Conservation (phyloP, 2,113 vertebrate species). For the Chitala chitala region DNA sequence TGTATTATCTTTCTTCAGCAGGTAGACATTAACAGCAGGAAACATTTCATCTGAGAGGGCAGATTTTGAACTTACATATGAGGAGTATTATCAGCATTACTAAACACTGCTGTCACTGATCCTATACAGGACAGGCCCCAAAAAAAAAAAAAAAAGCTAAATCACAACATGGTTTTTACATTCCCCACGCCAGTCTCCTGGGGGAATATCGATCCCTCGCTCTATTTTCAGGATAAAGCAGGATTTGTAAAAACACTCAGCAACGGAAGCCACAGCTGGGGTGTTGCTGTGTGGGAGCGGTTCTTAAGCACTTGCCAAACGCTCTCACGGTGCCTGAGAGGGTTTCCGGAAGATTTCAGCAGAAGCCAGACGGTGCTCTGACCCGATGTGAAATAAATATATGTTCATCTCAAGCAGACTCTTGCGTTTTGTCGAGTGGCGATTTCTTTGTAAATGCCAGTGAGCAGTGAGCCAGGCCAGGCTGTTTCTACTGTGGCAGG, state of each 20-base stretch:
- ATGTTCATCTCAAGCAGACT: conserved; percentile 46
- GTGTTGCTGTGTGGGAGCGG: not conserved
- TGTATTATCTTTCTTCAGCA: too few relatives aligned
- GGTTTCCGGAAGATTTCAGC: conserved; percentile 53
- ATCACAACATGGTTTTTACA: not conserved
- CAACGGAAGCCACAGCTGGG: not conserved
- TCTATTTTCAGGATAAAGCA: conserved; percentile 7
- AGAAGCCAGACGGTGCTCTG: conserved; percentile 53
- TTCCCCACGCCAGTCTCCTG: conserved; percentile 13
- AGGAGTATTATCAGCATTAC: not conserved
- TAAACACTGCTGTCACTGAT: not conserved
- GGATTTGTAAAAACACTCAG: conserved; percentile 16
- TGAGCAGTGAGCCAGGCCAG: not conserved
- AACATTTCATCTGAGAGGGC: not conserved
- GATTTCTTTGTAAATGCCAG: not conserved
- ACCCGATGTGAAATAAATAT: conserved; percentile 62
- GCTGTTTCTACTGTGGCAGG: not conserved
- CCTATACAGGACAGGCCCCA: not conserved
- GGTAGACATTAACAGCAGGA: too few relatives aligned
- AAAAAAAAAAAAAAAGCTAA: too few relatives aligned
- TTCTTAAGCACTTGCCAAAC: not conserved
- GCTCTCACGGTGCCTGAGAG: not conserved
- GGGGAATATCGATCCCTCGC: not conserved
- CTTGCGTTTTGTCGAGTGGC: conserved; percentile 15
- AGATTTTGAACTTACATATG: not conserved